Percentiles rank a stretch among this genome's conserved stretches.
phyloP scores from a whole-genome alignment of 2,113 vertebrate genomes.

The Bagarius yarrelli region DNA sequence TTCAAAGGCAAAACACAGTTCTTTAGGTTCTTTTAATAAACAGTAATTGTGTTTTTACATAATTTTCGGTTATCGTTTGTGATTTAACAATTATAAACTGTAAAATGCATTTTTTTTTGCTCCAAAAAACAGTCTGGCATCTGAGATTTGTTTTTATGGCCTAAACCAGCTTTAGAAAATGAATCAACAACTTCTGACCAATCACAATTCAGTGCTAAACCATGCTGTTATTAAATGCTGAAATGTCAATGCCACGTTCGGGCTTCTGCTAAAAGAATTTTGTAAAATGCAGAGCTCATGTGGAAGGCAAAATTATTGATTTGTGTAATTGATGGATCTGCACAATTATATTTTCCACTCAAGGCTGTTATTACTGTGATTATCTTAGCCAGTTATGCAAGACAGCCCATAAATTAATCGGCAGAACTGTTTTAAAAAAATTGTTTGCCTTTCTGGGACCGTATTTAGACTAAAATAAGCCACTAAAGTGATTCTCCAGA shows the following conservation, averaged over 20 bases:
- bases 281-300: background rate
- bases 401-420: slow-evolving; percentile 10
- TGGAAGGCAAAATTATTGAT: slow-evolving; percentile 24
- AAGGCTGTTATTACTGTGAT: slow-evolving; percentile 3
- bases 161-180: background rate
- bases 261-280: background rate
- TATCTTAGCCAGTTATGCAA: background rate
- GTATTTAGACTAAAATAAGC: slow-evolving; percentile 16
- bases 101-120: too few species aligned
- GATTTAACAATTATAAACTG: background rate
- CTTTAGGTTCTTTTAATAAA: background rate
- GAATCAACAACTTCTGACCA: background rate
- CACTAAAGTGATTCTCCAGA: slow-evolving; percentile 18
- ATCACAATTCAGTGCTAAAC: background rate
- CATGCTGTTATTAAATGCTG: background rate
- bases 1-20: background rate
- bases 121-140: too few species aligned
- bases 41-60: background rate
- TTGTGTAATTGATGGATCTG: background rate
- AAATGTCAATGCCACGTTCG: background rate
- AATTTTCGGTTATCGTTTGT: background rate
- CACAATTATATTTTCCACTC: slow-evolving; percentile 24
- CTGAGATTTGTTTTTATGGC: background rate
- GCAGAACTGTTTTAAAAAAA: slow-evolving; percentile 6
- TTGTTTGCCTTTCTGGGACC: slow-evolving; percentile 25